Base-by-base conservation (phyloP, 2,797 vertebrate species). In the Pogonophryne albipinna region DNA sequence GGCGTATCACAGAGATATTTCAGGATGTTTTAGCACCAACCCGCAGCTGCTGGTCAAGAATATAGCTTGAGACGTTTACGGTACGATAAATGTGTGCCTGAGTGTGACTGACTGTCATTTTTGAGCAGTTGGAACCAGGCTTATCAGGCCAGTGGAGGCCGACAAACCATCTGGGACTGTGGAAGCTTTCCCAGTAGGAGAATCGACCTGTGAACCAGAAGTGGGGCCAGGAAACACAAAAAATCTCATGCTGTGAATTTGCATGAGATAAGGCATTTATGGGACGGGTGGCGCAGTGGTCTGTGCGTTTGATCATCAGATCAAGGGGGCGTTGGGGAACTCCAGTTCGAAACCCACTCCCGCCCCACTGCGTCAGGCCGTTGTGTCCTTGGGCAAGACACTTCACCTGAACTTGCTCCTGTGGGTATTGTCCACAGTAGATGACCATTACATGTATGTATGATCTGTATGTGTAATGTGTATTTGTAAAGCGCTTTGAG, bases 121-220 rank as follows among this genome's bases (percentile, higher is more conserved):
- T 62, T 69, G 16, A 44, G 31, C 46, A 23, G 10, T 74, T 74
- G 65, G 44, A 73, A 60, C 34, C 34, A 55, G 46, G 52, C 71
- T 74, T 68, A 50, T 27, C 27, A 60, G 67, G 41, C 53, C 52
- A 62, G 23, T 9, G 34, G 78, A 77, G 51, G 66, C 71, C 80
- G 72, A 82, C 61, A 31, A 61, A 76, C 76, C 83, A 80, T 84
- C 74, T 82, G 74, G 45, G 59, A 34, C 58, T 55, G 72, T 79
- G 78, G 76, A 83, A 46, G 56, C 76, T 66, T 85, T 85, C 68
- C 81, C 69, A 71, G 69, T 56, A 19, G 74, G 46, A 19, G 17
- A 45, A 34, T 62, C 20, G 10, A 81, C 50, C 71, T 76, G 23
- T 70, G 50, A 83, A 66, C 71, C 75, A 79, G 52, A 56, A 47